These are phyloP conservation scores for Scrobipalpa atriplicella DNA, from an alignment of 2,888 invertebrate species.

Conservation along the genomic window DNA sequence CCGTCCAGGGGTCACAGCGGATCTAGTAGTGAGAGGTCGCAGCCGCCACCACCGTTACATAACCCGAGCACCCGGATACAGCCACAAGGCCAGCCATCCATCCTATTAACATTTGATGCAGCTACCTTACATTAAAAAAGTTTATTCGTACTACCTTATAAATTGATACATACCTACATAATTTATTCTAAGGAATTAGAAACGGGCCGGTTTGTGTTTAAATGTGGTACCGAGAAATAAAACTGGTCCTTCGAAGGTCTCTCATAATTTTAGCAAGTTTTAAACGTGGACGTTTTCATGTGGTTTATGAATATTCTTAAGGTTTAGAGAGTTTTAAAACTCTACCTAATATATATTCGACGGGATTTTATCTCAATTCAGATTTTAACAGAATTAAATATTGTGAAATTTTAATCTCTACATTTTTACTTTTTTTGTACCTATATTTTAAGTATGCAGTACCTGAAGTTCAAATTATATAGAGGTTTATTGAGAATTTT, in stretches of 20 bases:
- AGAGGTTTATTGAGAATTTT: no score
- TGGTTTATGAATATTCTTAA: no score
- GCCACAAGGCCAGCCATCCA: conserved; percentile 62
- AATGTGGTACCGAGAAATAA: conserved; percentile 6
- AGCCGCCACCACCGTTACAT: conserved; percentile 48
- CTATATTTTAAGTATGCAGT: no score
- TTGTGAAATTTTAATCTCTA: no score
- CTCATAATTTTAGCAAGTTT: neutral
- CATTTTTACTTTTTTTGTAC: no score
- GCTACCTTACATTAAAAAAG: conserved; percentile 29
- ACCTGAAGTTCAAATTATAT: no score
- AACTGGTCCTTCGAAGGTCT: conserved; percentile 21
- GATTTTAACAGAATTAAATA: no score
- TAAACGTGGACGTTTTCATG: no score
- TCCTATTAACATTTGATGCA: conserved; percentile 53
- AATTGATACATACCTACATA: conserved; percentile 8
- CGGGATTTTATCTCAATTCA: no score
- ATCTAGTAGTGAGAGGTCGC: neutral
- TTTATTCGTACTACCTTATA: neutral
- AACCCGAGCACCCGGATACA: conserved; percentile 72
- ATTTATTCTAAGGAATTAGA: conserved; percentile 17
- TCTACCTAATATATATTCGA: no score
- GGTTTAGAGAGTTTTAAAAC: no score
- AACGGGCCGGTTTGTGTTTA: conserved; percentile 9
- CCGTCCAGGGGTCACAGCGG: neutral